These are phyloP conservation scores for Thamnophis elegans DNA, from an alignment of 2,797 vertebrate species.

Conservation along the genomic window DNA sequence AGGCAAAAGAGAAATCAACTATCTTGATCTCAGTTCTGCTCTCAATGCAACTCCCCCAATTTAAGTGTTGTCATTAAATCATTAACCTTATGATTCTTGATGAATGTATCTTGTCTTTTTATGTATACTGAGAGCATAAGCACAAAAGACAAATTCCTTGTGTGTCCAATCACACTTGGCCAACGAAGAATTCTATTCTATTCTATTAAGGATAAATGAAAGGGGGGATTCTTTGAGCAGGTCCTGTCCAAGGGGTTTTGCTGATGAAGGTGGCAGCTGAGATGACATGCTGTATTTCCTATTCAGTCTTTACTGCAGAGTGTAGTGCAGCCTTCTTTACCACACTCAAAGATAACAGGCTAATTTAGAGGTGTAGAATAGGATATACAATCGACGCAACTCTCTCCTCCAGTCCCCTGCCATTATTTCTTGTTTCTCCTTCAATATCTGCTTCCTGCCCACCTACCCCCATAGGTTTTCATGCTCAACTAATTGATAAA, in stretches of 20 bases:
- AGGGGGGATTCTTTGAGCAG: neutral
- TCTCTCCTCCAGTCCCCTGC: neutral
- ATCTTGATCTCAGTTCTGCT: neutral
- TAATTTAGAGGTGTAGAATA: neutral
- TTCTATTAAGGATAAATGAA: neutral
- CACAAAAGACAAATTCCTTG: no score
- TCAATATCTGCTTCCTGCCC: neutral
- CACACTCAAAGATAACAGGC: neutral
- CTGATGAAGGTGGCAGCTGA: neutral
- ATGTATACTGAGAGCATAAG: no score
- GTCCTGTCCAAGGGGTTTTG: neutral
- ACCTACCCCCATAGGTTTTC: neutral
- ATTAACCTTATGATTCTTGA: no score
- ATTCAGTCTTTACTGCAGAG: neutral
- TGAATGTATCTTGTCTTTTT: no score
- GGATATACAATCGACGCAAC: no score
- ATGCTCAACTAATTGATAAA: neutral
- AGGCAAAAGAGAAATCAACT: neutral
- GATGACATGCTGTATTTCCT: neutral
- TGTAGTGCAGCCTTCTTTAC: neutral
- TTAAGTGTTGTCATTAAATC: no score
- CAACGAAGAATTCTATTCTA: no score
- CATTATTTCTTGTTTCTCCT: neutral
- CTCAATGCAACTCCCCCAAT: neutral
- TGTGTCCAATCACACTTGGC: no score